Percentiles rank a stretch among this genome's conserved stretches.
Conservation (phyloP, 2,888 invertebrate genomes). For the Hyles lineata region DNA sequence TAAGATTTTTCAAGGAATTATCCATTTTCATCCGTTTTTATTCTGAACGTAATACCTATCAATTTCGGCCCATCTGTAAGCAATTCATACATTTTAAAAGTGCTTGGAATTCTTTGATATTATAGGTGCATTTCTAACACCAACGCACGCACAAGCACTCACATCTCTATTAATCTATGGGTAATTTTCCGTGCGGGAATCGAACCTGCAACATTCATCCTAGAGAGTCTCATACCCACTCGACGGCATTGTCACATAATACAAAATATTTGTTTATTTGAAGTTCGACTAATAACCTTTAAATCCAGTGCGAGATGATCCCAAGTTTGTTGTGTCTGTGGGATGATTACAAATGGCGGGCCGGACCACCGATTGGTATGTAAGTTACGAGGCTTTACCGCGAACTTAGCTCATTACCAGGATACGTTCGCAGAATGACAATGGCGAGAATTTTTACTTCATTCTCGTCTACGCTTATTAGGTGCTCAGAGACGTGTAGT, state of each 20-base stretch:
- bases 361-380: constrained; percentile 77
- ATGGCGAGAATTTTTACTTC: constrained; percentile 78
- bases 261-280: not conserved
- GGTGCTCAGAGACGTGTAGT: constrained; percentile 67
- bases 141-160: no score
- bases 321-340: constrained; percentile 71
- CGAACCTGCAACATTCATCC: no score
- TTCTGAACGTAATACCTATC: no score
- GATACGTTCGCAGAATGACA: constrained; percentile 76
- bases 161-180: no score
- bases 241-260: not conserved
- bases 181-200: no score
- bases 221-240: no score
- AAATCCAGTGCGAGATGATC: constrained; percentile 57
- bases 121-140: no score
- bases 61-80: no score
- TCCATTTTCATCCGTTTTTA: no score
- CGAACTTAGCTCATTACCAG: constrained; percentile 84
- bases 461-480: constrained; percentile 70
- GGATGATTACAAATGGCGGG: constrained; percentile 72
- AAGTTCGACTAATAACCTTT: constrained; percentile 36
- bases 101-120: no score
- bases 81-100: no score
- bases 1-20: no score
- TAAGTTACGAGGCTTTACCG: constrained; percentile 81